Base-by-base conservation (phyloP, 2,113 vertebrate species). In the Grus americana region DNA sequence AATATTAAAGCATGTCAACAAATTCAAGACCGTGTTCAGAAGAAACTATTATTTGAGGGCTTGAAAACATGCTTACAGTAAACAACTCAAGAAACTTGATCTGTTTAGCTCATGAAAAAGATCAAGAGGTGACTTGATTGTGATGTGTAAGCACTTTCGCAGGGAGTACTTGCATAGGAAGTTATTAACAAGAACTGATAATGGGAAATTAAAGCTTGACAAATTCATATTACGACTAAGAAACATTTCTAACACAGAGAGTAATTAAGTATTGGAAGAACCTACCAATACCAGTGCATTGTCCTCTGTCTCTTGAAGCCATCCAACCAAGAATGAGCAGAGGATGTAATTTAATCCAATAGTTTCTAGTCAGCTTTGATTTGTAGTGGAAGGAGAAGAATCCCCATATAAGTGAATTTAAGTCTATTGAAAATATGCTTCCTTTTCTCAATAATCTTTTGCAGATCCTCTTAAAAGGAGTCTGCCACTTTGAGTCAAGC, bases 381-480 rank as follows among this genome's bases (percentile, higher is more conserved):
- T 90, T 13, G 0, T 32, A 57, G 61, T 75, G 65, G 61, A 90
- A 86, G 34, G 23, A 95, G 78, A 91, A 95, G 52, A 82, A 89
- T 84, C 20, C 50, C 52, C 11, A 21, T 75, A 68, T 13, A 90
- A 90, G 61, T 65, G 90, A 85, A 91, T 94, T 90, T 54, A 94
- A 76, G 40, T 91, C 66, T 85, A 87, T 75, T 76, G 87, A 94
- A 95, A 96, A 85, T 91, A 79, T 57, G 44, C 49, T 96, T 82
- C 66, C 47, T 87, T 95, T 95, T 90, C 71, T 93, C 9, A 3
- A 66, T 96, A 96, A 95, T 93, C 81, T 95, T 94, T 96, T 95
- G 71, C 92, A 97, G 93, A 94, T 94, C 67, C 87, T 86, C 85
- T 96, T 96, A 79, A 95, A 96, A 87, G 30, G 34, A 92, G 44